Conservation (phyloP, 2,888 invertebrate genomes). For the Aspidiotus destructor region DNA sequence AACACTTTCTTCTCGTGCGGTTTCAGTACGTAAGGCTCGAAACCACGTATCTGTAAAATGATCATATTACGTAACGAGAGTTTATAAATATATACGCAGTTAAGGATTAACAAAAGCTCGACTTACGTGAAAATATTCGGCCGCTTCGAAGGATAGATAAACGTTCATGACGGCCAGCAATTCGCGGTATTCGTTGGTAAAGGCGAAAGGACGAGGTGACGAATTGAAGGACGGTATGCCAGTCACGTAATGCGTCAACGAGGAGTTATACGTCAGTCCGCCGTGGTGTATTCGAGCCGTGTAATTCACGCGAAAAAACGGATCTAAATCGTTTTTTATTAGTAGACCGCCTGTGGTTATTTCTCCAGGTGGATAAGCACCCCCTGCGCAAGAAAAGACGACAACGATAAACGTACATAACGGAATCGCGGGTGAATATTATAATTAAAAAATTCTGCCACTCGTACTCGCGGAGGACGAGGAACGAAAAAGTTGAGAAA, state of each 20-base stretch:
- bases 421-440: not conserved
- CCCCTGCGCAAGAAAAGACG: slow-evolving; percentile 7
- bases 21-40: slow-evolving; percentile 51
- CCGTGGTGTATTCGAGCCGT: slow-evolving; percentile 25
- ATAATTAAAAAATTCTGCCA: too few relatives aligned
- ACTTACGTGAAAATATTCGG: slow-evolving; percentile 26
- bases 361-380: slow-evolving; percentile 20
- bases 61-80: not conserved
- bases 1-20: slow-evolving; percentile 51
- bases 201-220: slow-evolving; percentile 21
- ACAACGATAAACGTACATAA: not conserved
- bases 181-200: slow-evolving; percentile 29
- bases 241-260: slow-evolving; percentile 20
- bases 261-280: slow-evolving; percentile 23
- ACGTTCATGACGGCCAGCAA: slow-evolving; percentile 24
- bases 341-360: slow-evolving; percentile 20
- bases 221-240: slow-evolving; percentile 12
- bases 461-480: too few relatives aligned
- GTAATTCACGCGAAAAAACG: slow-evolving; percentile 18
- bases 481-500: not conserved
- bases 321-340: slow-evolving; percentile 18
- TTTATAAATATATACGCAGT: not conserved
- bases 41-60: slow-evolving; percentile 48
- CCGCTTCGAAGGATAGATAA: slow-evolving; percentile 24
- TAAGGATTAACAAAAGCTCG: not conserved